A percentile compares a stretch with the other conserved stretches of the same genome.
Conservation (phyloP, 2,797 vertebrate genomes). For the Clarias pachynema region DNA sequence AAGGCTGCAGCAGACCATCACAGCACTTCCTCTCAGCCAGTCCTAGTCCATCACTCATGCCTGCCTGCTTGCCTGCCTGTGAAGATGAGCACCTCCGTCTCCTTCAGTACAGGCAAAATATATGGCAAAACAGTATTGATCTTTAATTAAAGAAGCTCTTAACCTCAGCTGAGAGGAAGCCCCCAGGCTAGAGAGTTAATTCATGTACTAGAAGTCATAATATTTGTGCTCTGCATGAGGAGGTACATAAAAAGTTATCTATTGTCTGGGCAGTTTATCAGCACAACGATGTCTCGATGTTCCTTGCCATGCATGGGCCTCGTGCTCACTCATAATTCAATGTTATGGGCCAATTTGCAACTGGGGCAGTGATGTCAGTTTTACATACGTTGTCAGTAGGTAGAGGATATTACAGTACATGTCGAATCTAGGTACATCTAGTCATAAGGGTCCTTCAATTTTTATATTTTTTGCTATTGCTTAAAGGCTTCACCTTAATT, state of each 20-base stretch:
- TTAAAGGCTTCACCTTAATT: constrained; percentile 5
- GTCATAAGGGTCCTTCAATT: not conserved
- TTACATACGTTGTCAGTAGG: constrained; percentile 32
- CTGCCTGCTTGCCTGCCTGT: constrained; percentile 39
- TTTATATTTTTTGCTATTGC: not conserved
- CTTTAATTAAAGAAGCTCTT: constrained; percentile 86
- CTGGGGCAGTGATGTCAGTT: constrained; percentile 37
- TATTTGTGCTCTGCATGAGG: constrained; percentile 84
- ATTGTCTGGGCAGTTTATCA: constrained; percentile 83
- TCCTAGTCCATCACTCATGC: constrained; percentile 38
- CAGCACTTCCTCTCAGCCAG: constrained; percentile 38
- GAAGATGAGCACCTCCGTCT: constrained; percentile 68
- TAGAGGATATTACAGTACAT: constrained; percentile 19
- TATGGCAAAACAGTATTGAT: constrained; percentile 80
- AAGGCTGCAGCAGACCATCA: constrained; percentile 41
- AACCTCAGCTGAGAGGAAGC: constrained; percentile 77
- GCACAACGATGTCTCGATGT: constrained; percentile 70
- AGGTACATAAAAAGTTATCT: constrained; percentile 86
- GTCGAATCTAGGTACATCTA: constrained; percentile 21
- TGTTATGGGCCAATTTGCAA: constrained; percentile 76
- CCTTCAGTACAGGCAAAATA: constrained; percentile 71
- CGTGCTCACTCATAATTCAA: constrained; percentile 80
- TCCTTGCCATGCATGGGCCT: constrained; percentile 56
- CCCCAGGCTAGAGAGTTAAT: constrained; percentile 81
- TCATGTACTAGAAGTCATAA: constrained; percentile 87